A percentile compares a stretch with the other conserved stretches of the same genome.
Conservation (phyloP, 2,888 invertebrate genomes). For the Archips xylosteana region DNA sequence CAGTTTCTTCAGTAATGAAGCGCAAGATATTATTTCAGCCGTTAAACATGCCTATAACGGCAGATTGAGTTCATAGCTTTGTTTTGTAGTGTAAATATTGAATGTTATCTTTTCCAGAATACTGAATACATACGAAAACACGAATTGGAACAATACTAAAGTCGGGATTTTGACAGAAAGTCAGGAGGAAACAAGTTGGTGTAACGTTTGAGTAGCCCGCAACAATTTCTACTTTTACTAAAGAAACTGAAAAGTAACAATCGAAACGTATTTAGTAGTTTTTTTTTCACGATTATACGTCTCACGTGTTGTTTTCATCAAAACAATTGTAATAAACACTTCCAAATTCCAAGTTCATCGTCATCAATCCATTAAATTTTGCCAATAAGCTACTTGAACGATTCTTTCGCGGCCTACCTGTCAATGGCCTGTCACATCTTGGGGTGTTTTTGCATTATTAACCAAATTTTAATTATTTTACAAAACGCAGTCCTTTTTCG, state of each 20-base stretch:
- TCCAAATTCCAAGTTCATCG: neutral
- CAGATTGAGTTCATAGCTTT: conserved; percentile 36
- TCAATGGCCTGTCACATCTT: neutral
- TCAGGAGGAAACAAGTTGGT: conserved; percentile 12
- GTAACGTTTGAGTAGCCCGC: conserved; percentile 16
- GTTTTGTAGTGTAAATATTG: conserved; percentile 41
- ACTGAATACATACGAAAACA: conserved; percentile 31
- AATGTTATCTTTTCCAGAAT: conserved; percentile 38
- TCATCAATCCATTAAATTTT: no score
- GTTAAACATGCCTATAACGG: conserved; percentile 28
- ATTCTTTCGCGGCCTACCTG: neutral
- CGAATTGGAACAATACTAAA: conserved; percentile 14
- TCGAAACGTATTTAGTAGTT: no score
- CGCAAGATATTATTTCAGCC: conserved; percentile 38
- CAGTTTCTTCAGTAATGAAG: conserved; percentile 22
- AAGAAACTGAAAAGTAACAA: no score
- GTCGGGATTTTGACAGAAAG: conserved; percentile 32
- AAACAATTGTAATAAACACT: neutral
- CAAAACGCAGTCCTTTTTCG: no score
- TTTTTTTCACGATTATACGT: no score
- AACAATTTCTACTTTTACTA: neutral
- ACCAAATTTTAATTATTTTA: neutral
- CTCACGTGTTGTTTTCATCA: neutral
- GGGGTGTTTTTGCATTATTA: neutral
- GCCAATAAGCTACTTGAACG: neutral